These are phyloP conservation scores for Acipenser transmontanus DNA, from an alignment of 2,797 vertebrate species.

Conservation along the genomic window DNA sequence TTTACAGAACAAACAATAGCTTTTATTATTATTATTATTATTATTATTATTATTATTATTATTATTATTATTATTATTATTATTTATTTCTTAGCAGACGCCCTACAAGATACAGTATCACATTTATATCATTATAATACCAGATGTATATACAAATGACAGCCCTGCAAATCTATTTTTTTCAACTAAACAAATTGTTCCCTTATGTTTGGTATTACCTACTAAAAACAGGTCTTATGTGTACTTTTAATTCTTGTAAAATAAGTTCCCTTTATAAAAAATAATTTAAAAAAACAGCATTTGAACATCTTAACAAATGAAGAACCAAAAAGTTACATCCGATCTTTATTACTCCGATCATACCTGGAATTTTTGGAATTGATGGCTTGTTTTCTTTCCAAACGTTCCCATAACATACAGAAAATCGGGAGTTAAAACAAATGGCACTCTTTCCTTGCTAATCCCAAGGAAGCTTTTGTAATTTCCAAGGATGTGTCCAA, in stretches of 20 bases:
- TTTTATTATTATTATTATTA: no score
- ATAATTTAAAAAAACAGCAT: no score
- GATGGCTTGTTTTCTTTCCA: constrained; percentile 85
- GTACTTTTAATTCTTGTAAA: constrained; percentile 37
- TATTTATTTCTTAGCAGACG: no score
- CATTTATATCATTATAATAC: neutral
- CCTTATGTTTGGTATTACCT: neutral
- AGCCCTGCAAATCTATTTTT: neutral
- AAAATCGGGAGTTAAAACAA: constrained; percentile 95
- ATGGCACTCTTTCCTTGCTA: constrained; percentile 96
- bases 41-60: no score
- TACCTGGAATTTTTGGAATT: constrained; percentile 97
- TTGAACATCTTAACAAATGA: no score
- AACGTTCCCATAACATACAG: constrained; percentile 95
- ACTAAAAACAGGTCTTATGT: neutral
- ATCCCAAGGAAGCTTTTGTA: constrained; percentile 98
- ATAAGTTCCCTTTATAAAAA: no score
- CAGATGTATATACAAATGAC: neutral
- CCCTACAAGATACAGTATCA: no score
- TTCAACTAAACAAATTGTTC: neutral
- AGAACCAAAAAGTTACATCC: no score
- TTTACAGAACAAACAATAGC: neutral
- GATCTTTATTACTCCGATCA: no score
- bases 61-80: no score
- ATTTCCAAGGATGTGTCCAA: constrained; percentile 97